Conservation (phyloP, 1,140 invertebrate genomes). For the Lithobius niger region DNA sequence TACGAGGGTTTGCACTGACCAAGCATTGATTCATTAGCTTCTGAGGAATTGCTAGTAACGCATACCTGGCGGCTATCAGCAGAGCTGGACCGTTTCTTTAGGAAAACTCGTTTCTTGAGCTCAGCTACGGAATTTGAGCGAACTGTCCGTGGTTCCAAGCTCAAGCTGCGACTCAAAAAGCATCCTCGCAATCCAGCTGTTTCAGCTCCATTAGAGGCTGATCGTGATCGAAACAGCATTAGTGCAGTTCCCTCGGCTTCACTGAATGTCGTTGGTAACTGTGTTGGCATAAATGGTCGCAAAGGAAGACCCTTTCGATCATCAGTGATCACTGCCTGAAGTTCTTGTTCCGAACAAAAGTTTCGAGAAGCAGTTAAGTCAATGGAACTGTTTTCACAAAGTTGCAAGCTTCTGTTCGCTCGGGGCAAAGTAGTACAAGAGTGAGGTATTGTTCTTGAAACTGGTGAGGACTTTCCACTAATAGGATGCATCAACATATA, state of each 20-base stretch:
- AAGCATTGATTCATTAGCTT: too few relatives aligned
- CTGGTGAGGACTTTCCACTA: conserved; percentile 26
- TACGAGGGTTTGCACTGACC: too few relatives aligned
- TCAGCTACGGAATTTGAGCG: conserved; percentile 19
- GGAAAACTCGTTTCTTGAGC: conserved; percentile 14
- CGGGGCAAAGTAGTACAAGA: too few relatives aligned
- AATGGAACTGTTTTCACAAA: too few relatives aligned
- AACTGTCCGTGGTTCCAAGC: conserved; percentile 1
- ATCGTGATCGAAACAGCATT: background rate
- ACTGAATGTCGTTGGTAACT: background rate
- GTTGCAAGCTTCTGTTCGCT: too few relatives aligned
- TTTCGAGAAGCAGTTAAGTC: too few relatives aligned
- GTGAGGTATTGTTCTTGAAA: too few relatives aligned
- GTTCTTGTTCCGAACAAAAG: too few relatives aligned
- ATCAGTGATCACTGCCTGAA: background rate
- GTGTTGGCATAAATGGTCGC: conserved; percentile 18
- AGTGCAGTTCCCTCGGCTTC: too few relatives aligned
- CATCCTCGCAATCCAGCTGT: too few relatives aligned
- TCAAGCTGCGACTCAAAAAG: background rate
- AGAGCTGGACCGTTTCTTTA: conserved; percentile 16
- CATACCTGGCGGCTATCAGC: conserved; percentile 15
- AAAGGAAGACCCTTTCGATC: conserved; percentile 13
- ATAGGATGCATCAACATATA: conserved; percentile 55
- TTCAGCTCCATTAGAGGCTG: background rate
- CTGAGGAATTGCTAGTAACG: background rate